Conservation (phyloP, 2,888 invertebrate species). For the Mimachlamys varia region DNA sequence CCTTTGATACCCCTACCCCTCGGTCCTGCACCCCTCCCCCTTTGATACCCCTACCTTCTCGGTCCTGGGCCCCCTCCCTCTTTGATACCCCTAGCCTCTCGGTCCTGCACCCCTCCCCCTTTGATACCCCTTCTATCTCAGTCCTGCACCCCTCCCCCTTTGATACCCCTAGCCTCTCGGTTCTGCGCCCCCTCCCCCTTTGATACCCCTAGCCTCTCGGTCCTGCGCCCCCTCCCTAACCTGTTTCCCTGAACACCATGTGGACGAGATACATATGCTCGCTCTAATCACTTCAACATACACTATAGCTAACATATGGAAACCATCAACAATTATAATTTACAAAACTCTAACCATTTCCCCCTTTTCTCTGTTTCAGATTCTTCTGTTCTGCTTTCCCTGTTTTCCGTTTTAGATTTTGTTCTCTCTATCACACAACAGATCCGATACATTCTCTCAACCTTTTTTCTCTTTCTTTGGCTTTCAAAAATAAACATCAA, state of each 20-base stretch:
- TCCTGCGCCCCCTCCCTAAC: neutral
- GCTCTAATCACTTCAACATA: neutral
- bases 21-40: neutral
- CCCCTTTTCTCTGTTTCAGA: neutral
- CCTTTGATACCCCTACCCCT: neutral
- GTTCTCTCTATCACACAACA: neutral
- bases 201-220: neutral
- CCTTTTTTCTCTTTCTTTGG: too few relatives aligned
- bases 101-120: too few relatives aligned
- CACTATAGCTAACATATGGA: neutral
- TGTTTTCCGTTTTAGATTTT: too few relatives aligned
- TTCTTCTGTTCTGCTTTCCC: neutral
- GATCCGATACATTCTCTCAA: too few relatives aligned
- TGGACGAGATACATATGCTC: neutral
- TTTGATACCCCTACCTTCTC: neutral
- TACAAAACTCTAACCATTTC: neutral
- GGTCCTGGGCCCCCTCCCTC: too few relatives aligned
- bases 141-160: neutral
- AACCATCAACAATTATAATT: conserved; percentile 2
- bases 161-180: neutral
- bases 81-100: too few relatives aligned
- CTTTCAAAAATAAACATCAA: too few relatives aligned
- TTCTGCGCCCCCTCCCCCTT: neutral
- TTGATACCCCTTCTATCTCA: neutral
- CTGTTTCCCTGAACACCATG: neutral